Percentiles rank a stretch among this genome's conserved stretches.
Conservation (phyloP, 1,140 invertebrate species). For the Euura lappo region DNA sequence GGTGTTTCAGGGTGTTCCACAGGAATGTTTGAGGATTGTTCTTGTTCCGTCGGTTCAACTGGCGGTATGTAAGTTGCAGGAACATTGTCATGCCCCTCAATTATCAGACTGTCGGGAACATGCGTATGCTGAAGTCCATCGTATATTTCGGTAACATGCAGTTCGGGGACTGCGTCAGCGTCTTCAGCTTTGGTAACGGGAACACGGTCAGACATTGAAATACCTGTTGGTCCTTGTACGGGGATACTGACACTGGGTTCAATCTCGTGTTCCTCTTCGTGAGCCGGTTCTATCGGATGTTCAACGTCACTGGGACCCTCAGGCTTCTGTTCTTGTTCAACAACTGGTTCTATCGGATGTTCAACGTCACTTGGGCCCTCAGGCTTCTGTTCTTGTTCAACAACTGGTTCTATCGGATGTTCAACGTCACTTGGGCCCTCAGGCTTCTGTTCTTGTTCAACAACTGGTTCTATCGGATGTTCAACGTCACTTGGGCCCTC, state of each 20-base stretch:
- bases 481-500: conserved; percentile 17
- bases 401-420: background rate
- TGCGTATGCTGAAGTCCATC: conserved; percentile 25
- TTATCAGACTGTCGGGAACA: conserved; percentile 30
- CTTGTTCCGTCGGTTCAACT: conserved; percentile 10
- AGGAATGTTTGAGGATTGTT: background rate
- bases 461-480: background rate
- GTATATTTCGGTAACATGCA: conserved; percentile 34
- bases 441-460: conserved; percentile 5
- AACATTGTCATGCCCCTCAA: conserved; percentile 29
- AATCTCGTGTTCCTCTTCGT: conserved; percentile 17
- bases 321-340: background rate
- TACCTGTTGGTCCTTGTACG: conserved; percentile 39
- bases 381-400: conserved; percentile 5
- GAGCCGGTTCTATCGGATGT: conserved; percentile 19
- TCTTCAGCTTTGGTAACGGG: conserved; percentile 52
- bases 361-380: conserved; percentile 17
- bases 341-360: conserved; percentile 11
- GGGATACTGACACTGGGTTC: conserved; percentile 27
- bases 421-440: conserved; percentile 17
- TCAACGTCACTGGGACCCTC: conserved; percentile 18
- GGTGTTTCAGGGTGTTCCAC: background rate
- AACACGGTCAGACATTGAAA: conserved; percentile 40
- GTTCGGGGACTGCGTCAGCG: conserved; percentile 36
- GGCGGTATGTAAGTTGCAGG: conserved; percentile 23